These are phyloP conservation scores for Esox niger DNA, from an alignment of 2,113 vertebrate species.

Conservation along the genomic window DNA sequence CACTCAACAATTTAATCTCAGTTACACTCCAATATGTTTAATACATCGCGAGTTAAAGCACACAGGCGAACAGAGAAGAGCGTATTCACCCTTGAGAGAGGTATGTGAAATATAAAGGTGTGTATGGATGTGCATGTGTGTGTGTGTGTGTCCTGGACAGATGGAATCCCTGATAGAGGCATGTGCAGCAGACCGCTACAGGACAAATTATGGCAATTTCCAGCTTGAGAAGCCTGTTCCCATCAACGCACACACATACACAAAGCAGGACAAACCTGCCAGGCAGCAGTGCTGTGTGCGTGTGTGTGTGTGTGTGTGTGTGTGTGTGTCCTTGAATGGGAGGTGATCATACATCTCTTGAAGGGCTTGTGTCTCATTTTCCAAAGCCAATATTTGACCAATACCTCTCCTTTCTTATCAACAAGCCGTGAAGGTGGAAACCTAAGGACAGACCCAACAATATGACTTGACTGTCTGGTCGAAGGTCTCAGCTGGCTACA, in stretches of 20 bases:
- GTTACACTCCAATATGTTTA: slow-evolving; percentile 32
- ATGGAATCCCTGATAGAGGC: slow-evolving; percentile 42
- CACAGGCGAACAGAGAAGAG: slow-evolving; percentile 27
- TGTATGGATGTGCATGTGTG: slow-evolving; percentile 21
- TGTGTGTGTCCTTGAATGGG: background rate
- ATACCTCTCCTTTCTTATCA: slow-evolving; percentile 2
- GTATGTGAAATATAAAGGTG: background rate
- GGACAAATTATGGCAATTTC: slow-evolving; percentile 57
- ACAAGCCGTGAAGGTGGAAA: background rate
- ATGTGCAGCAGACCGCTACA: slow-evolving; percentile 50
- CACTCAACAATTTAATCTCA: slow-evolving; percentile 37
- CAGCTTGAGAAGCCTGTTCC: slow-evolving; percentile 47
- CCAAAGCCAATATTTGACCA: slow-evolving; percentile 34
- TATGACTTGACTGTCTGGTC: background rate
- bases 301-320: no score
- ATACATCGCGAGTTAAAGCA: slow-evolving; percentile 8
- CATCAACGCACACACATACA: slow-evolving; percentile 8
- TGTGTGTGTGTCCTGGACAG: slow-evolving; percentile 30
- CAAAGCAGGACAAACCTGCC: background rate
- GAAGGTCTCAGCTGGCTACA: background rate
- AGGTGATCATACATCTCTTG: slow-evolving; percentile 13
- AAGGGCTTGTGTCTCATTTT: slow-evolving; percentile 18
- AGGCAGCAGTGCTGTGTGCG: background rate
- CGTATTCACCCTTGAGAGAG: slow-evolving; percentile 37
- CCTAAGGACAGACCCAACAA: background rate